A percentile compares a stretch with the other conserved stretches of the same genome.
Conservation (phyloP, 2,797 vertebrate genomes). For the Borostomias antarcticus region DNA sequence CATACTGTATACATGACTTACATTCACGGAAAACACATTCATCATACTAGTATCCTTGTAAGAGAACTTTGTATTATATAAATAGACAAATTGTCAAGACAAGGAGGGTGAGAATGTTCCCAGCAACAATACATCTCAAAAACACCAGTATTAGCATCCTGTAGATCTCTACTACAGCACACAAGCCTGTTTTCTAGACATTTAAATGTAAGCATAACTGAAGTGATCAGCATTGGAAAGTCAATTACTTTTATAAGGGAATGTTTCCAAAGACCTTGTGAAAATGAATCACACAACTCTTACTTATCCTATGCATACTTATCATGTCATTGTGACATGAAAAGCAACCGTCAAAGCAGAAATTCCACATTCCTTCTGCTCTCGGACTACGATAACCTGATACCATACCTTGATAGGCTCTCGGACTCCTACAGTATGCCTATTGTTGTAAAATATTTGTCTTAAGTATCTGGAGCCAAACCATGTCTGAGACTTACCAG, state of each 20-base stretch:
- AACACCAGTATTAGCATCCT: background rate
- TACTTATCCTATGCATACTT: background rate
- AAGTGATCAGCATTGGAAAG: background rate
- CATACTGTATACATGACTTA: slow-evolving; percentile 38
- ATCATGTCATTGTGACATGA: no score
- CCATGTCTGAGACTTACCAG: background rate
- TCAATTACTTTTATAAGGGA: background rate
- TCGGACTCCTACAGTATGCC: background rate
- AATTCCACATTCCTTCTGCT: background rate
- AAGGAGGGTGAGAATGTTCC: background rate
- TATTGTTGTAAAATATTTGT: background rate
- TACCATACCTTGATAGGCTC: background rate
- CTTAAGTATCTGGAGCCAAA: background rate
- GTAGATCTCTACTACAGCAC: no score
- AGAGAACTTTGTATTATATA: background rate
- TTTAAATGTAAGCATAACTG: background rate
- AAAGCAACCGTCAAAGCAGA: no score
- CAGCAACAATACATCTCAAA: background rate
- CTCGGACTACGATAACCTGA: background rate
- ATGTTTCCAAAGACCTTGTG: background rate
- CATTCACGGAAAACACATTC: slow-evolving; percentile 14
- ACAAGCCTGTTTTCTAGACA: background rate
- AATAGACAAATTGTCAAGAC: slow-evolving; percentile 1
- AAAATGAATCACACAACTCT: background rate
- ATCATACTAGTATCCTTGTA: background rate